Base-by-base conservation (phyloP, 2,888 invertebrate species). In the Pseudococcus longispinus region DNA sequence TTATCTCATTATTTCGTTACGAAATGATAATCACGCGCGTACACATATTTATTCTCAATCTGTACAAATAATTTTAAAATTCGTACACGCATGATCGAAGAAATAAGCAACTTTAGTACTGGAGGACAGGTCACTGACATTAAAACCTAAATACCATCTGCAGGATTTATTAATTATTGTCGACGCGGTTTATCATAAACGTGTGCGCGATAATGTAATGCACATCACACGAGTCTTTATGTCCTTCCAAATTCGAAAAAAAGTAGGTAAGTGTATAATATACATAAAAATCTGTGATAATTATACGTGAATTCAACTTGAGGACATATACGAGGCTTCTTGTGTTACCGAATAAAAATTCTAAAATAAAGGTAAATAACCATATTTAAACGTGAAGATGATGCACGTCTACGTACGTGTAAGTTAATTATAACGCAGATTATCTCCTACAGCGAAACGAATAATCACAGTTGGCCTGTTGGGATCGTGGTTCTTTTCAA, bases 101-200 rank as follows among this genome's bases (percentile, higher is more conserved):
- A 80, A 80, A 80, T 42, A n/a, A 80, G 42, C 23, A 20, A 80
- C 77, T 80, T n/a, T n/a, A n/a, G 9, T 4, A 80, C 42, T 80
- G 77, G 42, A 80, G 77, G 77, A 80, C 77, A 80, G 77, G 77
- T 80, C 42, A 80, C 37, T 80, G 77, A 20, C 77, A 80, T 80
- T 80, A 80, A 80, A 80, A 80, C 77, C 77, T 80, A 20, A 80
- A 80, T 80, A 80, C 77, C 77, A 80, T 80, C 77, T 37, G 9
- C 42, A 80, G 42, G 20, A 80, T 80, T 80, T 20, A 80, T 80
- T 80, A 80, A 42, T 80, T 37, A 42, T 42, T 42, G 77, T 20
- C 20, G 42, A 80, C 77, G 37, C 42, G 29, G 77, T 80, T n/a
- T 42, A 80, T 80, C 77, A 42, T 80, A 42, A 77, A 80, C 42